Evolutionary conservation across 2,113 vertebrate species (phyloP).

Genomic region (Dipodomys spectabilis): DNA sequence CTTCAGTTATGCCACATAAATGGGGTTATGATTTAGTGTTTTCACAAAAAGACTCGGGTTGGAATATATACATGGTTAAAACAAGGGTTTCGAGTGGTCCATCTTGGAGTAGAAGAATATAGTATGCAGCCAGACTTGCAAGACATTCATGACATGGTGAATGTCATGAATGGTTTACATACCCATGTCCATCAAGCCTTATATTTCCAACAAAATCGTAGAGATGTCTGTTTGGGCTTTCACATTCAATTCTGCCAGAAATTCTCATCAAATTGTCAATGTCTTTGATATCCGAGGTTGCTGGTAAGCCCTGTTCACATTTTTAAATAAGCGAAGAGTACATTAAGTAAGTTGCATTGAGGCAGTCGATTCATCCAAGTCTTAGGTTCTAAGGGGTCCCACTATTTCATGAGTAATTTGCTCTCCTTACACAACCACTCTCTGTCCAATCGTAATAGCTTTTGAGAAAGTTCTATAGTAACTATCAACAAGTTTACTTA

Average conservation of each 20-base stretch:
- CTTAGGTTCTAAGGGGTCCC: not conserved
- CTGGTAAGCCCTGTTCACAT: slow-evolving; percentile 91
- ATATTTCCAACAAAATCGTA: slow-evolving; percentile 99
- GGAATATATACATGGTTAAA: not conserved
- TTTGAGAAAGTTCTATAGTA: not conserved
- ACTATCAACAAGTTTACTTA: not conserved
- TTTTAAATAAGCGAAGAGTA: slow-evolving; percentile 42
- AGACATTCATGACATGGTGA: not conserved
- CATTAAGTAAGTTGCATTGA: not conserved
- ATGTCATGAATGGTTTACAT: slow-evolving; percentile 73
- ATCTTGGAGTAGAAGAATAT: not conserved
- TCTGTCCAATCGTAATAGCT: not conserved
- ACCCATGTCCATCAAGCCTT: slow-evolving; percentile 95
- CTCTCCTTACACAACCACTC: not conserved
- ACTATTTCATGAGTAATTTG: not conserved
- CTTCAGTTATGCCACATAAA: not conserved
- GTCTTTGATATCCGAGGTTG: slow-evolving; percentile 95
- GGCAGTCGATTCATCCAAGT: not conserved
- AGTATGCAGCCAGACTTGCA: not conserved
- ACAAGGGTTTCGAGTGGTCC: not conserved
- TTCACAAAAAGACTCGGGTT: slow-evolving; percentile 1
- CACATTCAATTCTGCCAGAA: slow-evolving; percentile 96
- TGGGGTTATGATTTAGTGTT: not conserved
- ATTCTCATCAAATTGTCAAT: slow-evolving; percentile 94
- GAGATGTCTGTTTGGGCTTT: slow-evolving; percentile 97